These are phyloP conservation scores for Vidua macroura DNA, from an alignment of 2,113 vertebrate species.

Conservation along the genomic window DNA sequence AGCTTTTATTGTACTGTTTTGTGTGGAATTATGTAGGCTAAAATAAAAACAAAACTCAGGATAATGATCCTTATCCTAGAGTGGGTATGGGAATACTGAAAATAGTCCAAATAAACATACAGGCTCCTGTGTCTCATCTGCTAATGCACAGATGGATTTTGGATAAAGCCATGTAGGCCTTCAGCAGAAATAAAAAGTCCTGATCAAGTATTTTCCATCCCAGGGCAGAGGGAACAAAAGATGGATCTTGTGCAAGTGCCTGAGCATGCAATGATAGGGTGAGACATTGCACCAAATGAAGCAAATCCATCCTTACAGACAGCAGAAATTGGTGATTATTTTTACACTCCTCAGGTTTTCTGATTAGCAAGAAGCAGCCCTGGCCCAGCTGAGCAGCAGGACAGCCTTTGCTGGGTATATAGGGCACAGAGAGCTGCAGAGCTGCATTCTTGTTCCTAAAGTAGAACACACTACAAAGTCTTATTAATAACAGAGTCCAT, in stretches of 20 bases:
- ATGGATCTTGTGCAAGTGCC: not conserved
- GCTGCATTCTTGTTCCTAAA: not conserved
- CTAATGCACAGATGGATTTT: not conserved
- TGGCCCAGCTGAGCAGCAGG: not conserved
- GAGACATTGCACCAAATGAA: not conserved
- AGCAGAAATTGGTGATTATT: not conserved
- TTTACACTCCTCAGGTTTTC: not conserved
- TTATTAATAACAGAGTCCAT: not conserved
- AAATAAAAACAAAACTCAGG: not conserved
- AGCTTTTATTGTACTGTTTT: not conserved
- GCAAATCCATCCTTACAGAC: not conserved
- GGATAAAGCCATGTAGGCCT: not conserved
- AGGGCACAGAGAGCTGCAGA: not conserved
- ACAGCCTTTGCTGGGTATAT: fast-evolving
- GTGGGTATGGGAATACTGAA: not conserved
- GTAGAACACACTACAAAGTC: fast-evolving
- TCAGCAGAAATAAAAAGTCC: not conserved
- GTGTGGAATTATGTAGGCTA: not conserved
- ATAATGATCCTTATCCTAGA: not conserved
- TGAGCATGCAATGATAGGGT: not conserved
- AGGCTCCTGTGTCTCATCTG: not conserved
- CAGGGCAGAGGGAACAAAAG: not conserved
- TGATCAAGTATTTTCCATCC: not conserved
- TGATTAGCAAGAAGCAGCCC: not conserved
- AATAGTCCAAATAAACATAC: not conserved